Evolutionary conservation across 2,113 vertebrate genomes (phyloP), one percentile per base, ranked within the genome.

Genomic region (Neogobius melanostomus): DNA sequence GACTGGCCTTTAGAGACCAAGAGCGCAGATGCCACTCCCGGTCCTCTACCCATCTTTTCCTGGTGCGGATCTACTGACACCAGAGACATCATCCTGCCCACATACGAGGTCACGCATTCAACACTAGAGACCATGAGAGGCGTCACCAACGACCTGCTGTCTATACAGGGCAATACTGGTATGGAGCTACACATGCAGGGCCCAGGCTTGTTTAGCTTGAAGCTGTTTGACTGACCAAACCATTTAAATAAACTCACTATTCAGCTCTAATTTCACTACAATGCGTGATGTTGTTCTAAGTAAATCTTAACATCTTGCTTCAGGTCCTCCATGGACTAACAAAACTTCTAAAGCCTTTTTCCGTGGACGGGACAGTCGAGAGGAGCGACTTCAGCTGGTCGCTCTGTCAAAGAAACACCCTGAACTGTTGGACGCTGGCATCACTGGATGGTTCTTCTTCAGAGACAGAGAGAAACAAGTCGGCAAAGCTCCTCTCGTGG

Each of bases 371-470:
- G 96, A 98, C 82, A 99, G 96, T 82, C 90, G 95, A 2, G 95
- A 97, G 64, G 95, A 98, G 80, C 94, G 95, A 51, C 93, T 98
- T 2, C 87, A 91, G 45, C 87, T 98, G 71, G 95, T 92, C 44
- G 88, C 91, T 7, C 71, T 98, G 82, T 96, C 96, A 75, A 94
- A 90, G 82, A 80, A 93, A 51, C 91, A 92, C 62, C 95, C 95
- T 0, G 92, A 96, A 54, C 88, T 98, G n/a, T 87, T 98, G 49
- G 95, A 99, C 64, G 95, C 95, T 6, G 96, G 95, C 68, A 98
- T 98, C 90, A 98, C 96, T 0, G 95, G 93, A 0, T 98, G 95
- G 89, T 98, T 97, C 91, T 99, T 98, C 88, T 99, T 98, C 85
- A 91, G 95, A 68, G 95, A 98, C 74, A 87, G 93, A 71, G 96